phyloP scores from a whole-genome alignment of 2,888 invertebrate genomes.

The Hypomecis punctinalis region DNA sequence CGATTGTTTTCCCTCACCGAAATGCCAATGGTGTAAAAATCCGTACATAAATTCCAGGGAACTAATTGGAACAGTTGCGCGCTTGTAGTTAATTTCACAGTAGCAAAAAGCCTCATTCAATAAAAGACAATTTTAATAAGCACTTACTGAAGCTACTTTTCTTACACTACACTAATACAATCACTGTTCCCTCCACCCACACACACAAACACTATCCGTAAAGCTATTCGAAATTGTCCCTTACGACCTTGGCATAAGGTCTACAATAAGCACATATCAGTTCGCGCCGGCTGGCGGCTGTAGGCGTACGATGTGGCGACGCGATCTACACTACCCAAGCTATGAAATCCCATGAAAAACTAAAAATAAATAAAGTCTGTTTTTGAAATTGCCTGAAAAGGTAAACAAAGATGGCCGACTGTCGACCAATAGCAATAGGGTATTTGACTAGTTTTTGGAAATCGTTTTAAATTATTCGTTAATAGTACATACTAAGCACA shows the following conservation, averaged over 20 bases:
- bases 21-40: no score
- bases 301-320: conserved; percentile 41
- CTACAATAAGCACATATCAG: conserved; percentile 48
- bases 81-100: no score
- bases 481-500: no score
- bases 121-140: conserved; percentile 5
- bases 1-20: no score
- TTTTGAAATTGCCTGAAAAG: neutral
- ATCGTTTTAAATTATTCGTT: no score
- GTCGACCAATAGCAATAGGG: conserved; percentile 3
- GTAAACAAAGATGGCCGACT: conserved; percentile 8
- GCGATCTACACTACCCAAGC: conserved; percentile 53
- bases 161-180: conserved; percentile 35
- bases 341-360: conserved; percentile 51
- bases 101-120: no score
- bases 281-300: conserved; percentile 50
- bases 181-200: conserved; percentile 24
- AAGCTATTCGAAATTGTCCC: conserved; percentile 44
- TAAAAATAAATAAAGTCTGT: conserved; percentile 34
- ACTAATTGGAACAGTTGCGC: no score
- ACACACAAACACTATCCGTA: conserved; percentile 30
- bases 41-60: no score
- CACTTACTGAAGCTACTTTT: conserved; percentile 6
- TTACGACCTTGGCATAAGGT: conserved; percentile 47
- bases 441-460: no score